These are phyloP conservation scores for Aphidius ervi DNA, from an alignment of 1,140 invertebrate genomes.

Conservation along the genomic window DNA sequence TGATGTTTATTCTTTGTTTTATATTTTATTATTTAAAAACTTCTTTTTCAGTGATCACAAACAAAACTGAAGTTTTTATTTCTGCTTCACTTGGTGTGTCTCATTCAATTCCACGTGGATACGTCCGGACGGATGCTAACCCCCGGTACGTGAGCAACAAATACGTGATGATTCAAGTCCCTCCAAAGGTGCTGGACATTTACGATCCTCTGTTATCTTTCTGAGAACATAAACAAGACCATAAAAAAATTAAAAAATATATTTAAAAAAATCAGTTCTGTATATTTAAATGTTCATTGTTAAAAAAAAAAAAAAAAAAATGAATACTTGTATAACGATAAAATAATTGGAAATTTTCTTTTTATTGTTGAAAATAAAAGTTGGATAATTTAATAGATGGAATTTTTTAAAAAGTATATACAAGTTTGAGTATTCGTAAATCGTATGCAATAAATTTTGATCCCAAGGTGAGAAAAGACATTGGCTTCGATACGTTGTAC, in stretches of 20 bases:
- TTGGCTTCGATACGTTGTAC: slow-evolving; percentile 22
- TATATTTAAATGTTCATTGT: too few relatives aligned
- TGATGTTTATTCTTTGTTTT: too few relatives aligned
- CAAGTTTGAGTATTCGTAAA: slow-evolving; percentile 5
- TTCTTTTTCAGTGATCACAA: too few relatives aligned
- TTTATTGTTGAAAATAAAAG: neutral
- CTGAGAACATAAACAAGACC: slow-evolving; percentile 14
- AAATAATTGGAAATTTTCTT: slow-evolving; percentile 5
- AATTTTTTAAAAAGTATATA: slow-evolving; percentile 4
- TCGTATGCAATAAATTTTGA: slow-evolving; percentile 21
- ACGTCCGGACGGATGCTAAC: slow-evolving; percentile 20
- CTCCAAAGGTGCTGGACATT: slow-evolving; percentile 22
- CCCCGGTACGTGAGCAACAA: slow-evolving; percentile 23
- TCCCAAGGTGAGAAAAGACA: slow-evolving; percentile 21
- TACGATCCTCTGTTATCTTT: slow-evolving; percentile 24
- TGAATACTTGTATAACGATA: neutral
- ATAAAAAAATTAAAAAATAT: neutral
- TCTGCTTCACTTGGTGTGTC: neutral
- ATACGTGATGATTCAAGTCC: slow-evolving; percentile 24
- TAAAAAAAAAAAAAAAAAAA: neutral
- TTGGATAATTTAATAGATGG: neutral
- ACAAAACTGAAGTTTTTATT: too few relatives aligned
- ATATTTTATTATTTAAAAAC: too few relatives aligned
- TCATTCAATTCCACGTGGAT: slow-evolving; percentile 13
- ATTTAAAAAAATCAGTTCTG: neutral